Percentiles rank a stretch among this genome's conserved stretches.
Evolutionary conservation across 2,113 vertebrate species (phyloP).

Genomic region (Oceanites oceanicus): DNA sequence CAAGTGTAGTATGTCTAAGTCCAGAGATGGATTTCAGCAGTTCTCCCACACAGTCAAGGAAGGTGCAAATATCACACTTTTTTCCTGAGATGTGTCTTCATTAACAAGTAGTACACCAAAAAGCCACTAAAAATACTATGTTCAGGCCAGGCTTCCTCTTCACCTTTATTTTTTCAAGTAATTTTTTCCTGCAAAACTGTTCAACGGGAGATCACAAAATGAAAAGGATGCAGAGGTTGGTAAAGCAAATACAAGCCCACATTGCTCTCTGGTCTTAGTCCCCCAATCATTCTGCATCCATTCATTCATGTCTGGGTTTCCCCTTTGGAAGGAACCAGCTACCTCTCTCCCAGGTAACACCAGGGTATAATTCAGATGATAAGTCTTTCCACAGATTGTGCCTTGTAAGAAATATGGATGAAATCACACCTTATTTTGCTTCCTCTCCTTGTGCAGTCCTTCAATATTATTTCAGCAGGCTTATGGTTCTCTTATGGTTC

Average conservation of each 20-base stretch:
- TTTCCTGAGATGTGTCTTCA: background rate
- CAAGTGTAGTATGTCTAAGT: background rate
- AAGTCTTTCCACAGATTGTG: background rate
- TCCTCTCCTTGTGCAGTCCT: background rate
- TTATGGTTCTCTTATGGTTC: background rate
- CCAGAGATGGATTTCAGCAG: background rate
- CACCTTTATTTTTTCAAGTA: background rate
- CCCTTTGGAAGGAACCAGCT: background rate
- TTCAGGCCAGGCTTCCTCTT: background rate
- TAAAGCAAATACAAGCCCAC: fast-evolving
- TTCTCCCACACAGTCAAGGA: background rate
- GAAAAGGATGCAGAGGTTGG: background rate
- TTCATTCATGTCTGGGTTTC: background rate
- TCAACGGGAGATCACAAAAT: background rate
- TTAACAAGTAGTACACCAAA: background rate
- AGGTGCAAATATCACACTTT: background rate
- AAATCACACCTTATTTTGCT: background rate
- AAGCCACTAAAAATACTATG: background rate
- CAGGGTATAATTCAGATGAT: background rate
- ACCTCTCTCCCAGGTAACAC: background rate
- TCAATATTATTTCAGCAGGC: background rate
- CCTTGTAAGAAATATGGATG: background rate
- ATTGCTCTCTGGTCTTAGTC: background rate
- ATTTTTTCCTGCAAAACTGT: background rate
- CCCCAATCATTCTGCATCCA: background rate